A percentile compares a stretch with the other conserved stretches of the same genome.
Conservation (phyloP, 2,797 vertebrate species). For the Epinephelus malabaricus region DNA sequence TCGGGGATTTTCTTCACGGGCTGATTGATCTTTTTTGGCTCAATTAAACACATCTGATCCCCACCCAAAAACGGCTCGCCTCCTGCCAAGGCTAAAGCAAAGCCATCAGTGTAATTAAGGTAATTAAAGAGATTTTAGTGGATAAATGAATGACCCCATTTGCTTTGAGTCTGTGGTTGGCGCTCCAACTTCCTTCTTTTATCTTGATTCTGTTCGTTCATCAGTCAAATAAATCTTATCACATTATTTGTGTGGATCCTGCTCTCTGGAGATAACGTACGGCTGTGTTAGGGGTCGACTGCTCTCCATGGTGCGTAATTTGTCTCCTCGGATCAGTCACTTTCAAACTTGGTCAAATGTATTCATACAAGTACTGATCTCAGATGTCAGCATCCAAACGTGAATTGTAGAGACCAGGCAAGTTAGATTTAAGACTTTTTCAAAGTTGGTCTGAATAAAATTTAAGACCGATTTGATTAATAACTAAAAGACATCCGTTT, state of each 20-base stretch:
- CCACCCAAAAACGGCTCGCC: constrained; percentile 21
- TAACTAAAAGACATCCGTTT: no score
- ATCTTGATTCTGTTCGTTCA: background rate
- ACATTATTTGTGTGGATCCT: background rate
- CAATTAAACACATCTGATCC: constrained; percentile 47
- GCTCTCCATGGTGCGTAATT: background rate
- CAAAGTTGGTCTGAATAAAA: no score
- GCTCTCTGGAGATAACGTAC: no score
- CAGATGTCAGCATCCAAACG: no score
- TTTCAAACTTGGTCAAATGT: background rate
- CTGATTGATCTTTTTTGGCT: constrained; percentile 40
- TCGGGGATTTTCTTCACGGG: background rate
- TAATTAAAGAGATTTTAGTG: constrained; percentile 37
- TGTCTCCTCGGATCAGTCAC: background rate
- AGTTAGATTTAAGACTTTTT: no score
- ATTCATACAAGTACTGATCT: background rate
- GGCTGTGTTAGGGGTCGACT: background rate
- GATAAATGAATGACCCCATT: constrained; percentile 13
- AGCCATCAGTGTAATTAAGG: constrained; percentile 28
- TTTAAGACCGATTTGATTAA: no score
- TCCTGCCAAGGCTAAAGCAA: constrained; percentile 25
- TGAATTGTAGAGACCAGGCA: background rate
- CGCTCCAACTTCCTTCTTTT: background rate
- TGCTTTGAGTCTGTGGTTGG: background rate
- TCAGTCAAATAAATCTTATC: background rate